Percentiles rank a stretch among this genome's conserved stretches.
Evolutionary conservation across 2,113 vertebrate species (phyloP).

Genomic region (Irena cyanogastra): DNA sequence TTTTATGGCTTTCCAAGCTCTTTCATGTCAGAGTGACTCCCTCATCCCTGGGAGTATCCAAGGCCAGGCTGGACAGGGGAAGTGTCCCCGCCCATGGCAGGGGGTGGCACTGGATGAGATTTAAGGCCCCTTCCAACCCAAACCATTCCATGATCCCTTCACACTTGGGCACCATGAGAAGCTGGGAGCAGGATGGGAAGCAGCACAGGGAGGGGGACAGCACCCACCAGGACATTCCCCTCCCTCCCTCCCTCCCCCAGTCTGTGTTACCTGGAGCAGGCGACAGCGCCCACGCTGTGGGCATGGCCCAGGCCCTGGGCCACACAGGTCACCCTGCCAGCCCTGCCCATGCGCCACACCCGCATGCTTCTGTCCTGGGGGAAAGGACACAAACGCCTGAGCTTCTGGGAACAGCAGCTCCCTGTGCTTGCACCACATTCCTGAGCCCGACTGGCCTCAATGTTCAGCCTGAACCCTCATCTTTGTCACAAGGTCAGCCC

Average conservation of each 20-base stretch:
- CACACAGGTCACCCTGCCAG: slow-evolving; percentile 79
- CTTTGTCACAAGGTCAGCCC: fast-evolving
- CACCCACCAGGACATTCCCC: not conserved
- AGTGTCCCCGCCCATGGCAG: not conserved
- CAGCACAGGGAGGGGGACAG: not conserved
- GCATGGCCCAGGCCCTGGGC: slow-evolving; percentile 85
- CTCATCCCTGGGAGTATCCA: not conserved
- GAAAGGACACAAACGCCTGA: not conserved
- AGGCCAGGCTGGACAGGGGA: not conserved
- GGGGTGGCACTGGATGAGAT: not conserved
- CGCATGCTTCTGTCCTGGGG: slow-evolving; percentile 85
- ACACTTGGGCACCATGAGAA: fast-evolving
- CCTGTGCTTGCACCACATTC: fast-evolving
- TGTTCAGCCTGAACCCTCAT: not conserved
- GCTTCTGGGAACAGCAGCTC: not conserved
- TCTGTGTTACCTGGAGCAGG: slow-evolving; percentile 85
- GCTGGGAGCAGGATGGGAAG: not conserved
- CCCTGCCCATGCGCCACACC: slow-evolving; percentile 83
- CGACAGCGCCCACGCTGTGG: slow-evolving; percentile 81
- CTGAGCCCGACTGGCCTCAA: fast-evolving
- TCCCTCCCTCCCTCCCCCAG: fast-evolving
- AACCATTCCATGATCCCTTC: not conserved
- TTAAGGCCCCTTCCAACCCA: not conserved
- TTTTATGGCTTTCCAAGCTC: not conserved
- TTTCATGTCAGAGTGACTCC: not conserved